Evolutionary conservation across 2,797 vertebrate species (phyloP), one percentile per base, ranked within the genome.

Genomic region (Chloroceryle inda): DNA sequence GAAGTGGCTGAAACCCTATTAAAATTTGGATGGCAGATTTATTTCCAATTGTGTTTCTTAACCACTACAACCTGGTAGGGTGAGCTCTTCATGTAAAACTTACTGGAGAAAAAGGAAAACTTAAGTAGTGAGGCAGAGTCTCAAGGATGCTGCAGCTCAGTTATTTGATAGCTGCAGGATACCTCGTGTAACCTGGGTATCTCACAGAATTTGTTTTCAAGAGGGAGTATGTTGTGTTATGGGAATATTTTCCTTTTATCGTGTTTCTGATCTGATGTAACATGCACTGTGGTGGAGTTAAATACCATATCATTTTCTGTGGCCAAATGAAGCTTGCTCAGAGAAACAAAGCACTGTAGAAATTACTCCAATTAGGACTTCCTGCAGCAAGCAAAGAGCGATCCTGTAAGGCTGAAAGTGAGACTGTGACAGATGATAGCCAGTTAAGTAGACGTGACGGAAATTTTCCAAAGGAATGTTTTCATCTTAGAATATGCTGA

Each of bases 1-100:
- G 97, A 97, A 98, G 95, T 97, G 92, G 94, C 94, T 97, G 94
- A 94, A 97, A 92, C 97, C 83, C 94, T 96, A 80, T 97, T 98
- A 97, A 96, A 93, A 95, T 97, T 93, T 94, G 59, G 94, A 94
- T 96, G 92, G 73, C 91, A 94, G 82, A 91, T 96, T 96, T 94
- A 84, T 94, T 92, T 91, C 80, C 95, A 88, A 71, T 92, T 82
- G 94, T 96, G 40, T 96, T 97, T 97, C 92, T 95, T 96, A 95
- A 96, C 95, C 13, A 16, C 96, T 96, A 81, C 92, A 97, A 72
- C 91, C 95, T 97, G 93, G 91, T 85, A 93, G 81, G 75, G 68
- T 92, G 55, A 59, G 76, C 53, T 85, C 45, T 83, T 97, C 71
- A 63, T 72, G 42, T 69, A 80, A 94, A 96, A 95, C 84, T 94